Conservation (phyloP, 2,888 invertebrate species). For the Willowsia nigromaculata region DNA sequence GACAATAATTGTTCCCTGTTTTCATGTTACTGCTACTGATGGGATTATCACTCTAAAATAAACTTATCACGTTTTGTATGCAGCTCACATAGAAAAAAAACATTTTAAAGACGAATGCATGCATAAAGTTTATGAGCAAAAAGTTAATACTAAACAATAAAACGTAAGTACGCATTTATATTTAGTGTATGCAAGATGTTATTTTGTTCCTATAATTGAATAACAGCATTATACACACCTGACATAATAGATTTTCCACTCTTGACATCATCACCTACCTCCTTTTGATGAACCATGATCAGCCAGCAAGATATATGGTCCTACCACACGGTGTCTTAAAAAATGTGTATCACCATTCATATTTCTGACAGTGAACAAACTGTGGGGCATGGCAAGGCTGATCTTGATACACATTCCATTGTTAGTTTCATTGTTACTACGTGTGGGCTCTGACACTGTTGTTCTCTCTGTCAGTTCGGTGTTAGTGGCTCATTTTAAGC, state of each 20-base stretch:
- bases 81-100: neutral
- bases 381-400: slow-evolving; percentile 43
- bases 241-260: slow-evolving; percentile 38
- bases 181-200: neutral
- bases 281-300: neutral
- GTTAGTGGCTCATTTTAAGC: neutral
- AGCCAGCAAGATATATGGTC: neutral
- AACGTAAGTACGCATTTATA: neutral
- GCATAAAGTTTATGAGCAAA: neutral
- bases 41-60: neutral
- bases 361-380: slow-evolving; percentile 30
- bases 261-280: slow-evolving; percentile 24
- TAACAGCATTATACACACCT: slow-evolving; percentile 51
- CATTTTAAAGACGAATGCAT: neutral
- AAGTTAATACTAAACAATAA: neutral
- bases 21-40: neutral
- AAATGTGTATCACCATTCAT: neutral
- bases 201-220: slow-evolving; percentile 57
- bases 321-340: neutral
- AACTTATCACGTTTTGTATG: slow-evolving; percentile 7
- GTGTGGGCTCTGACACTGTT: neutral
- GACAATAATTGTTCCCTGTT: slow-evolving; percentile 35
- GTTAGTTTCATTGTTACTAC: slow-evolving; percentile 21
- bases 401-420: slow-evolving; percentile 45
- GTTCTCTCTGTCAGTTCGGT: slow-evolving; percentile 20